Base-by-base conservation (phyloP, 1,140 invertebrate genomes). In the Xylocopa sonorina region DNA sequence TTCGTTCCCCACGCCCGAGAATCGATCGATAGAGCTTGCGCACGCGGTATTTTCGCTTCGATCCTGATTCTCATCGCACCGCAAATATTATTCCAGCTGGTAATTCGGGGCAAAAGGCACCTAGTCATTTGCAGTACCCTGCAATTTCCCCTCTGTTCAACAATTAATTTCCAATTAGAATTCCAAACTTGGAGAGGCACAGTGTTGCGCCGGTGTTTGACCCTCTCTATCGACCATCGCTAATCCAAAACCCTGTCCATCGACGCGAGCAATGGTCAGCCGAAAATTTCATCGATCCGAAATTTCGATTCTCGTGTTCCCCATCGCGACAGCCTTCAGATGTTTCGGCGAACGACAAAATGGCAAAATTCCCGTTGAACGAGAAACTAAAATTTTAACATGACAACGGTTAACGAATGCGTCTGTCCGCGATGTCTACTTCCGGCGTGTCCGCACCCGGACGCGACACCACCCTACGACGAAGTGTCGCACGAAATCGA, bases 401-500 rank as follows among this genome's bases (percentile, higher is more conserved):
- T 71, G 46, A 79, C 64, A 32, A 60, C n/a, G n/a, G n/a, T 51
- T 14, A 66, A 46, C 43, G 4, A 14, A 29, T 80, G 78, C 27
- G 4, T 27, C 29, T 80, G 78, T 14, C 29, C 51, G 16, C n/a
- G 14, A 21, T 76, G 66, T 29, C 41, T 75, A 24, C 75, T 57
- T 34, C 24, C 60, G 5, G n/a, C 29, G 3, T 79, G 80, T 24
- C 58, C 83, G 3, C 41, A n/a, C 5, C 48, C 38, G 16, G 7
- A 66, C 34, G 32, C 50, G 2, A 55, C 75, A 5, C 50, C 51
- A 2, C 66, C 77, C 0, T 88, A 88, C 68, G 86, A 90, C 27
- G 82, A 88, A 29, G 24, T 91, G 18, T 73, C 62, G 7, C 85
- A 90, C 27, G 68, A 88, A 46, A 53, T 89, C 41, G 84, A 69